phyloP scores from a whole-genome alignment of 2,888 invertebrate species.

The Hypomecis atomaria region DNA sequence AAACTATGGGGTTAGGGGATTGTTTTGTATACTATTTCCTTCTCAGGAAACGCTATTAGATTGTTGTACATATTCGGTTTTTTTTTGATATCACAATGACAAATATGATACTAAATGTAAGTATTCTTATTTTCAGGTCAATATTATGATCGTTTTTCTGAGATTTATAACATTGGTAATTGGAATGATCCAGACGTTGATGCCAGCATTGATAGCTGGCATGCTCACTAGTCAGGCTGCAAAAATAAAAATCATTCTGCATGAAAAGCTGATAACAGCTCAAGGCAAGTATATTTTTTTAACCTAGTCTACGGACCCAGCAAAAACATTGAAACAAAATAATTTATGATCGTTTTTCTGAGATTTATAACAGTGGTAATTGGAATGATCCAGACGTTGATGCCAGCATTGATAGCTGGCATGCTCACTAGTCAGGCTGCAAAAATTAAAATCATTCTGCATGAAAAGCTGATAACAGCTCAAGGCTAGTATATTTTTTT shows the following conservation, averaged over 20 bases:
- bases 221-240: not conserved
- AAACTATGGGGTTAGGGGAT: too few relatives aligned
- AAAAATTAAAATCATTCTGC: not conserved
- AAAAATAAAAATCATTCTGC: not conserved
- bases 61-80: too few relatives aligned
- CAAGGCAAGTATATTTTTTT: not conserved
- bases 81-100: not conserved
- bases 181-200: not conserved
- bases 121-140: not conserved
- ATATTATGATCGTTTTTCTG: not conserved
- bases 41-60: too few relatives aligned
- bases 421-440: not conserved
- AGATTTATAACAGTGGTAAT: not conserved
- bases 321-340: too few relatives aligned
- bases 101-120: too few relatives aligned
- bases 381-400: not conserved
- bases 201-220: not conserved
- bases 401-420: not conserved
- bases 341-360: not conserved
- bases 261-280: not conserved
- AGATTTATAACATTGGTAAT: not conserved
- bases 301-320: too few relatives aligned
- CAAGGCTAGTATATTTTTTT: not conserved
- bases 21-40: too few relatives aligned
- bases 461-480: not conserved